Percentiles rank a stretch among this genome's conserved stretches.
Evolutionary conservation across 37 sponge, comb jelly and placozoan genomes (phyloP).

Genomic region (Geodia barretti): DNA sequence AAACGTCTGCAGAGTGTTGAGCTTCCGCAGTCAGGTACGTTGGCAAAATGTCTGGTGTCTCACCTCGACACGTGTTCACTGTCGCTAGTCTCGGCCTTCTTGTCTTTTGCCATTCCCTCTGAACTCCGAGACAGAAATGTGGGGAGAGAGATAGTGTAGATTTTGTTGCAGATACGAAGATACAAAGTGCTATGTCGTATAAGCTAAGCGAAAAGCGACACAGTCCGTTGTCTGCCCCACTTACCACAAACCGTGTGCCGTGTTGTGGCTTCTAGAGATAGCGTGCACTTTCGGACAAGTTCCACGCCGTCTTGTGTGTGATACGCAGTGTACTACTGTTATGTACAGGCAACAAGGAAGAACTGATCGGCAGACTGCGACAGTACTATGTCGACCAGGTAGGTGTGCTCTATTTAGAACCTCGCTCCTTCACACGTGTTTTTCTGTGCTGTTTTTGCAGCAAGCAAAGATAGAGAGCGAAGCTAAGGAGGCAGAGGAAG

Average conservation of each 20-base stretch:
- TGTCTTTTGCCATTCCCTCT: too few relatives aligned
- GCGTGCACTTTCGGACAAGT: too few relatives aligned
- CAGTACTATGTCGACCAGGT: constrained; percentile 6
- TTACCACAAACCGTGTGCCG: too few relatives aligned
- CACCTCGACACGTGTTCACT: background rate
- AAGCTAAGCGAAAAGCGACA: too few relatives aligned
- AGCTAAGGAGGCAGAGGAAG: background rate
- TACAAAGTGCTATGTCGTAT: too few relatives aligned
- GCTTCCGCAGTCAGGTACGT: constrained; percentile 42
- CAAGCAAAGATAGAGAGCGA: background rate
- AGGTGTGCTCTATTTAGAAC: constrained; percentile 19
- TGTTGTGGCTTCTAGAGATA: too few relatives aligned
- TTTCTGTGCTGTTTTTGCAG: background rate
- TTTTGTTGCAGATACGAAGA: too few relatives aligned
- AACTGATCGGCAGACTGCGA: constrained; percentile 38
- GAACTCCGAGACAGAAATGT: too few relatives aligned
- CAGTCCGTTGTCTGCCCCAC: too few relatives aligned
- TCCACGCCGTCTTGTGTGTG: background rate
- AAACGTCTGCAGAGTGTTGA: constrained; percentile 10
- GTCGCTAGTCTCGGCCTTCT: background rate
- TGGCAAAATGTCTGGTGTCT: background rate
- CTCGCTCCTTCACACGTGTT: background rate
- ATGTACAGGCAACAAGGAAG: constrained; percentile 43
- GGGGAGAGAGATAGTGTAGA: too few relatives aligned
- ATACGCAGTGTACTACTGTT: background rate